Evolutionary conservation across 1,140 invertebrate genomes (phyloP), one percentile per base, ranked within the genome.

Genomic region (Saxidomus purpurata): DNA sequence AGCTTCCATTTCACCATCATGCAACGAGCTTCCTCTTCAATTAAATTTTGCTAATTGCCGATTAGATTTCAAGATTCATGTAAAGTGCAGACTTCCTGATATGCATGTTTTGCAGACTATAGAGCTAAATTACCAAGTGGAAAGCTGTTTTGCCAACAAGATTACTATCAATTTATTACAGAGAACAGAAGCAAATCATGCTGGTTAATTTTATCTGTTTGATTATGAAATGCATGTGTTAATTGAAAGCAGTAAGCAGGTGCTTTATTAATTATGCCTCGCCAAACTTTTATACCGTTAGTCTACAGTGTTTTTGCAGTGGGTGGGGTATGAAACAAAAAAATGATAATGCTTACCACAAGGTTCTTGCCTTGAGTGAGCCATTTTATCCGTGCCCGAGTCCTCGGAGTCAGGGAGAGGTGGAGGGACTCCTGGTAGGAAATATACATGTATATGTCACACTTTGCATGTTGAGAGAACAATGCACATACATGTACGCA

Each of bases 261-360:
- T 59, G 52, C 52, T 17, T 11, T 22, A 11, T 6, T 59, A 17
- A 59, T 59, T 59, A 59, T 59, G 4, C 52, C 17, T 4, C 8
- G n/a, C 6, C 19, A 22, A 11, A 4, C 3, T 59, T 59, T n/a
- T 59, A 3, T 11, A n/a, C 4, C 8, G 3, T 59, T 59, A 59
- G 52, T 59, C 52, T 59, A 59, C 19, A 17, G n/a, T 43, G 8
- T n/a, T 4, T 11, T 59, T 59, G 52, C 15, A 59, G 52, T 59
- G 52, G 52, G 52, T 59, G 52, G 52, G 52, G n/a, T n/a, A 59
- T 59, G 52, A 59, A 59, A 59, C 47, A 49, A 49, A 49, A 17
- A 80, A 80, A 61, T 31, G 28, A 59, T 6, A 59, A 49, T 80
- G 77, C 77, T 80, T 80, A 80, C 77, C 77, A 80, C 77, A 80